A percentile compares a stretch with the other conserved stretches of the same genome.
These are phyloP conservation scores for Campoletis raptor DNA, from an alignment of 2,888 invertebrate species.

Conservation along the genomic window DNA sequence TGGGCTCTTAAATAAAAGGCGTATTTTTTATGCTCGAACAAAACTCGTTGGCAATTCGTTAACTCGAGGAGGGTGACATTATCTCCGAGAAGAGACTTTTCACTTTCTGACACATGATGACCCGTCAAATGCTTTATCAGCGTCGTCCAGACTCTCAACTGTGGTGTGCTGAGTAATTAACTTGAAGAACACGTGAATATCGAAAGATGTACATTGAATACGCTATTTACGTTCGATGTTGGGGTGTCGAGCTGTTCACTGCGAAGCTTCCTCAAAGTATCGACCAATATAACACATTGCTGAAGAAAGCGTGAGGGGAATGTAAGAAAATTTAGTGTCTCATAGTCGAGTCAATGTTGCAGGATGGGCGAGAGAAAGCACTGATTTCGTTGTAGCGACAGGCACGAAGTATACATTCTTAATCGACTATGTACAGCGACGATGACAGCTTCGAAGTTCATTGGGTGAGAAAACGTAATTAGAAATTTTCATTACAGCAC, in stretches of 20 bases:
- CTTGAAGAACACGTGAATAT: not conserved
- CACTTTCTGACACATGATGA: slow-evolving; percentile 6
- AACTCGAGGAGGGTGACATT: not conserved
- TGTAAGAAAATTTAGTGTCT: not conserved
- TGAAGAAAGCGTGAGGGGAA: slow-evolving; percentile 35
- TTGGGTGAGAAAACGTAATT: slow-evolving; percentile 66
- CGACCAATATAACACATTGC: slow-evolving; percentile 24
- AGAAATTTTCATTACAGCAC: slow-evolving; percentile 71
- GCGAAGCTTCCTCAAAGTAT: slow-evolving; percentile 1
- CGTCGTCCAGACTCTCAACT: slow-evolving; percentile 32
- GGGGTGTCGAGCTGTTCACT: not conserved
- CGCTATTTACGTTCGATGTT: slow-evolving; percentile 47
- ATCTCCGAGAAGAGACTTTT: slow-evolving; percentile 4
- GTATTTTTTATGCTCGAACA: not conserved
- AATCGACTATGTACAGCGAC: not conserved
- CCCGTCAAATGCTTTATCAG: slow-evolving; percentile 20
- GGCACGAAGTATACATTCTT: slow-evolving; percentile 14
- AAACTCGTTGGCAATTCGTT: not conserved
- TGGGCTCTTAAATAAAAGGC: not conserved
- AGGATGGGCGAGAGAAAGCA: slow-evolving; percentile 8
- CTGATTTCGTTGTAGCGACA: slow-evolving; percentile 65
- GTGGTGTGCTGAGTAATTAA: slow-evolving; percentile 43
- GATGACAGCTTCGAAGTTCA: slow-evolving; percentile 41
- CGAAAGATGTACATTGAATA: slow-evolving; percentile 19
- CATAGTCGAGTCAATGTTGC: slow-evolving; percentile 46